Conservation (phyloP, 2,888 invertebrate species). For the Philereme transversata region DNA sequence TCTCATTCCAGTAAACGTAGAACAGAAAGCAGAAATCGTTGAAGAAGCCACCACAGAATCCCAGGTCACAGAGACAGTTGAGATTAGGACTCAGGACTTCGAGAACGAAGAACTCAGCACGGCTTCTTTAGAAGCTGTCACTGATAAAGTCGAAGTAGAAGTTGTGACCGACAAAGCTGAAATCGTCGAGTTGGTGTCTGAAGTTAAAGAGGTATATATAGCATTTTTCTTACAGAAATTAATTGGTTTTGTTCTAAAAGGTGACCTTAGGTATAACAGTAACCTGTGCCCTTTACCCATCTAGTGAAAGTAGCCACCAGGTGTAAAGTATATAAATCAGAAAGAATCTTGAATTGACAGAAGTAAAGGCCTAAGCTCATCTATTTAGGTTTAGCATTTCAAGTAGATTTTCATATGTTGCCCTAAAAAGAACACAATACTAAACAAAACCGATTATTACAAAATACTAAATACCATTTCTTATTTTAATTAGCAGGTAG, state of each 20-base stretch:
- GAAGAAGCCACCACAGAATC: slow-evolving; percentile 38
- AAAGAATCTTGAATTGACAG: too few relatives aligned
- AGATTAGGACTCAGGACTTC: slow-evolving; percentile 20
- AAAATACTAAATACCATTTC: too few relatives aligned
- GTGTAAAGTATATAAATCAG: too few relatives aligned
- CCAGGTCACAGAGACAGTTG: slow-evolving; percentile 27
- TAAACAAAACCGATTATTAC: too few relatives aligned
- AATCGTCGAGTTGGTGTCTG: slow-evolving; percentile 19
- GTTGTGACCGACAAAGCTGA: slow-evolving; percentile 18
- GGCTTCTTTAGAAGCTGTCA: slow-evolving; percentile 21
- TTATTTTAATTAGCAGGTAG: slow-evolving; percentile 13
- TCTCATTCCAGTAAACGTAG: slow-evolving; percentile 37
- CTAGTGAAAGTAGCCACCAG: too few relatives aligned
- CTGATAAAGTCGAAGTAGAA: slow-evolving; percentile 21
- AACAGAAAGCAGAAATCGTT: slow-evolving; percentile 29
- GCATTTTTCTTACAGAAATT: background rate
- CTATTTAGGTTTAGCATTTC: too few relatives aligned
- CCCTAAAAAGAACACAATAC: too few relatives aligned
- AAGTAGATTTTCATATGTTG: too few relatives aligned
- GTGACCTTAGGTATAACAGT: too few relatives aligned
- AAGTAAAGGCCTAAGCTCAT: too few relatives aligned
- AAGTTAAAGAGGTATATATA: slow-evolving; percentile 20
- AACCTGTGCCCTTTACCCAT: too few relatives aligned
- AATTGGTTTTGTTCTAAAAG: too few relatives aligned
- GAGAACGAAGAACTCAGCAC: slow-evolving; percentile 27